A percentile compares a stretch with the other conserved stretches of the same genome.
These are phyloP conservation scores for Chloroceryle aenea DNA, from an alignment of 2,113 vertebrate species.

Conservation along the genomic window DNA sequence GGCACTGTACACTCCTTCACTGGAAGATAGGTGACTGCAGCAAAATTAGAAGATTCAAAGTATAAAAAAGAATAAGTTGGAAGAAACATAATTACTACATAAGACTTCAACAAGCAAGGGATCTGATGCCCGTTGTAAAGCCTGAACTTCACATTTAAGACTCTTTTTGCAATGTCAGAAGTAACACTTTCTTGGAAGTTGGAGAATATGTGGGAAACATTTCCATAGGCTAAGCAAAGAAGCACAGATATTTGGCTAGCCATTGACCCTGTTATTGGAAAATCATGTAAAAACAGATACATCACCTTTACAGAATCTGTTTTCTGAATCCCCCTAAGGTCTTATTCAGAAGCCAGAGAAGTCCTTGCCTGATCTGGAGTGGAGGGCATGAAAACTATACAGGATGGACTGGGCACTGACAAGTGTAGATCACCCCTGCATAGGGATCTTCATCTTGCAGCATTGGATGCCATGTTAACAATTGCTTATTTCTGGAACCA, in stretches of 20 bases:
- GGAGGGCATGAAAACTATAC: not conserved
- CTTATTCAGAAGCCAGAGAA: not conserved
- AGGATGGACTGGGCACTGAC: not conserved
- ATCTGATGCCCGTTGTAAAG: not conserved
- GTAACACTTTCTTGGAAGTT: not conserved
- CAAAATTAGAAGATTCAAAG: not conserved
- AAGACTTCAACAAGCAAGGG: not conserved
- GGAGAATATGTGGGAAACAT: not conserved
- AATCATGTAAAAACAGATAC: not conserved
- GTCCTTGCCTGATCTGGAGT: accelerated
- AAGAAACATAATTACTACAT: not conserved
- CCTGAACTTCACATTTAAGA: not conserved
- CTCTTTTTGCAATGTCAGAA: not conserved
- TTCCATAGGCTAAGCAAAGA: not conserved
- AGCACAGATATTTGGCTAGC: not conserved
- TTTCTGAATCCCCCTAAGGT: not conserved
- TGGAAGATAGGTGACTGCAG: not conserved
- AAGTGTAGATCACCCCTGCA: not conserved
- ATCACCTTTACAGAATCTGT: not conserved
- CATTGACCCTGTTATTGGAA: not conserved
- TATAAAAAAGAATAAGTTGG: not conserved
- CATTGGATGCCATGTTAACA: not conserved
- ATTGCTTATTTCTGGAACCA: not conserved
- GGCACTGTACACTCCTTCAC: not conserved
- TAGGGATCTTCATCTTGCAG: not conserved